phyloP scores from a whole-genome alignment of 2,797 vertebrate genomes.

The Pteronotus mesoamericanus region DNA sequence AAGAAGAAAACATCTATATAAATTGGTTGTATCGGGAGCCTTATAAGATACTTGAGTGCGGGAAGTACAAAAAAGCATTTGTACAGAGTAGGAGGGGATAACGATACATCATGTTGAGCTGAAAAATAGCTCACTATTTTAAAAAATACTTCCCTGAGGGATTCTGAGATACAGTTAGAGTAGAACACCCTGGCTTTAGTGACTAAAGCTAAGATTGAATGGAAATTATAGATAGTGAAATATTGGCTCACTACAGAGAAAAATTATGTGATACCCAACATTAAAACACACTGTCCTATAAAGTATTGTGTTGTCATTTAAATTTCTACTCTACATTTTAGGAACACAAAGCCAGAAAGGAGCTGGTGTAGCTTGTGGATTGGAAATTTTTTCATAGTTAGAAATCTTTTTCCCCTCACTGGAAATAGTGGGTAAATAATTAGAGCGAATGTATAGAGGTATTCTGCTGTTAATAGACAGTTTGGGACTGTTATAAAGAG shows the following conservation, averaged over 20 bases:
- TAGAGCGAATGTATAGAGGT: neutral
- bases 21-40: neutral
- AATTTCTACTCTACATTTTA: neutral
- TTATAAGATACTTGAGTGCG: neutral
- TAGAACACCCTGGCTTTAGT: neutral
- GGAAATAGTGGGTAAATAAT: neutral
- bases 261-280: neutral
- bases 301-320: neutral
- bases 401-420: neutral
- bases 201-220: neutral
- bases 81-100: neutral
- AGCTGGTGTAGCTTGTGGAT: neutral
- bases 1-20: constrained; percentile 3
- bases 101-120: neutral
- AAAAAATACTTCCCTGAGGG: neutral
- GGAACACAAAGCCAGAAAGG: neutral
- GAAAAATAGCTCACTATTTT: neutral
- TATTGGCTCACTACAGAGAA: neutral
- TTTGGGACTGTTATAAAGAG: neutral
- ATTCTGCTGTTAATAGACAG: neutral
- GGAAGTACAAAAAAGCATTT: neutral
- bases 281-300: neutral
- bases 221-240: neutral
- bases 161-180: neutral
- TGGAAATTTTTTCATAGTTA: neutral